These are phyloP conservation scores for Toxostoma redivivum DNA, from an alignment of 2,113 vertebrate genomes.

Conservation along the genomic window DNA sequence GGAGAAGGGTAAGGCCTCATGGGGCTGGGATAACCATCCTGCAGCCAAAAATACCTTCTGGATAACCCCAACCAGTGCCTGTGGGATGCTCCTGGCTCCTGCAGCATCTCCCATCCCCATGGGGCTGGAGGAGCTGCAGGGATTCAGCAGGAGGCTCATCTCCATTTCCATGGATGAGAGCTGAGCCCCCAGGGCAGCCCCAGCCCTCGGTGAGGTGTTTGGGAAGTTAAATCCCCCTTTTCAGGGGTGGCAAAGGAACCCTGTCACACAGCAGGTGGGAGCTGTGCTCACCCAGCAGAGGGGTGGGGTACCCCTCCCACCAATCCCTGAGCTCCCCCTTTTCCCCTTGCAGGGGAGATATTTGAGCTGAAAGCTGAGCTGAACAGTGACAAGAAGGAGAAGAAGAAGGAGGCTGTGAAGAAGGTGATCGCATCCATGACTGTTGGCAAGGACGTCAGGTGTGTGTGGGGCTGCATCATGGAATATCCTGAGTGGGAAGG, in stretches of 20 bases:
- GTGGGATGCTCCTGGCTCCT: accelerated
- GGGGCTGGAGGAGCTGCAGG: neutral
- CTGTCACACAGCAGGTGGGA: accelerated
- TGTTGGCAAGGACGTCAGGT: slow-evolving; percentile 98
- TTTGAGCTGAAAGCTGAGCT: slow-evolving; percentile 98
- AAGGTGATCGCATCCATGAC: slow-evolving; percentile 99
- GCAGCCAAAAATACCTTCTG: accelerated
- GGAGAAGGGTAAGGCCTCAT: neutral
- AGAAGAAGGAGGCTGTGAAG: slow-evolving; percentile 98
- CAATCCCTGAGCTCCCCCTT: neutral
- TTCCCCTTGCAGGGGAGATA: slow-evolving; percentile 85
- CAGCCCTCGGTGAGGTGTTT: accelerated
- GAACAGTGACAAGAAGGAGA: slow-evolving; percentile 99
- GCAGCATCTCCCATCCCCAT: neutral
- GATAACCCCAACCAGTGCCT: neutral
- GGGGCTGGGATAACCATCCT: neutral
- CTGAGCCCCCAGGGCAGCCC: neutral
- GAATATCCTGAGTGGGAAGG: neutral
- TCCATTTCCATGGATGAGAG: accelerated
- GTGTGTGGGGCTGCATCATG: neutral
- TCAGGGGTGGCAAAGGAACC: neutral
- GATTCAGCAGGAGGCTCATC: accelerated
- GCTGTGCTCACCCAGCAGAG: neutral
- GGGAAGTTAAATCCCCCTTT: neutral
- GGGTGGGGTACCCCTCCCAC: no score